Evolutionary conservation across 1,140 invertebrate species (phyloP), one percentile per base, ranked within the genome.

Genomic region (Caenorhabditis brenneri): DNA sequence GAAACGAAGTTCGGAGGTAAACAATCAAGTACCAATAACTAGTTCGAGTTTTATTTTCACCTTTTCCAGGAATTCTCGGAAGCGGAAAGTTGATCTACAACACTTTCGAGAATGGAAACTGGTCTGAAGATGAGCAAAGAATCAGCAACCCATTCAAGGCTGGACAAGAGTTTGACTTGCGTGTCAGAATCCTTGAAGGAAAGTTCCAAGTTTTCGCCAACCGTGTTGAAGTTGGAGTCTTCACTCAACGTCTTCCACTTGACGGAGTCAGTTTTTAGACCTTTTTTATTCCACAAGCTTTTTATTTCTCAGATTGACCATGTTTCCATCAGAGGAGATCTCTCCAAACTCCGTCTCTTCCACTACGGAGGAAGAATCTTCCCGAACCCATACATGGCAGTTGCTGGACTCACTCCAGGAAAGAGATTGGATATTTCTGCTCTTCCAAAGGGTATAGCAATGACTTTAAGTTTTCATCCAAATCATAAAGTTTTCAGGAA

Each of bases 171-270:
- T 90, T 90, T 42, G 89, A 90, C 80, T 78, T 90, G n/a, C 88
- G 89, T 42, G 88, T 90, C 24, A 88, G 90, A 19, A 85, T 91
- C 79, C 60, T 86, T 36, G 86, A 87, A n/a, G 88, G 87, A 60
- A 91, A 90, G 82, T 90, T 84, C 82, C 84, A 90, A 55, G 88
- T 90, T 1, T 90, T 87, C 51, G 90, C 87, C 51, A 90, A 90
- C 78, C 87, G 89, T 36, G 31, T 60, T 1, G 89, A 90, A 55
- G 79, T 90, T 36, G 89, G 89, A 79, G 83, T 84, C 51, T 90
- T 90, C 85, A 86, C 91, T 16, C 89, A 89, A 80, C 86, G 89
- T 27, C 39, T 80, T 42, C 74, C 78, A 74, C 69, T 90, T 27
- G 88, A 88, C n/a, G 89, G 89, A 83, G 88, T 88, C 58, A 88